Conservation (phyloP, 1,140 invertebrate species). For the Goniozus legneri region DNA sequence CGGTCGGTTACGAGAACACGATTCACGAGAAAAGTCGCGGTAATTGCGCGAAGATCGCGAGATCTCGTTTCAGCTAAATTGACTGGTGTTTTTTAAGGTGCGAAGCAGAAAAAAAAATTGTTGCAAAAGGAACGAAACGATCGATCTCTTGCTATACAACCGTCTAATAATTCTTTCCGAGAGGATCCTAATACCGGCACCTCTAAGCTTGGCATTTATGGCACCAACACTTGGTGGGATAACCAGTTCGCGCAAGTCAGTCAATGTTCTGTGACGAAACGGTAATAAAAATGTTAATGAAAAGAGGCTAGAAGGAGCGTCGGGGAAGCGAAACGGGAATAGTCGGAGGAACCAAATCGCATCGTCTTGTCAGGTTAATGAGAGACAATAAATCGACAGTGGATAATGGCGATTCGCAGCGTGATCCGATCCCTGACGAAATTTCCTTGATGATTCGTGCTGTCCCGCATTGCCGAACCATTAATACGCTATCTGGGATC, state of each 20-base stretch:
- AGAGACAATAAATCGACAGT: constrained; percentile 15
- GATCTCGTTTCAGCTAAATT: neutral
- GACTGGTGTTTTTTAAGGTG: constrained; percentile 2
- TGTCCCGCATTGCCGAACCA: no score
- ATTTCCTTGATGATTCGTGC: no score
- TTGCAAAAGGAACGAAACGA: constrained; percentile 2
- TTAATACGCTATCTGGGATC: no score
- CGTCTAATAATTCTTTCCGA: constrained; percentile 14
- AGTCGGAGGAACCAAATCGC: neutral
- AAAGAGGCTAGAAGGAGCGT: neutral
- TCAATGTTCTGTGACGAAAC: constrained; percentile 8
- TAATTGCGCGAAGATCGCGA: constrained; percentile 10
- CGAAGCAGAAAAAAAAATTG: constrained; percentile 1
- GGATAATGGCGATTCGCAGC: constrained; percentile 1
- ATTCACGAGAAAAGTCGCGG: neutral
- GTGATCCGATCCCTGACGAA: no score
- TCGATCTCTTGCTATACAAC: constrained; percentile 23
- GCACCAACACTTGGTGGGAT: constrained; percentile 10
- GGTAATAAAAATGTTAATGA: constrained; percentile 18
- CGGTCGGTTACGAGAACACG: constrained; percentile 9
- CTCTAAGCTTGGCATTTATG: constrained; percentile 10
- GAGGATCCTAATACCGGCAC: constrained; percentile 13
- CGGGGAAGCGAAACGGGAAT: neutral
- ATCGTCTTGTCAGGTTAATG: constrained; percentile 2
- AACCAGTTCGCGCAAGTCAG: constrained; percentile 19